Conservation (phyloP, 2,888 invertebrate genomes). For the Noctua pronuba region DNA sequence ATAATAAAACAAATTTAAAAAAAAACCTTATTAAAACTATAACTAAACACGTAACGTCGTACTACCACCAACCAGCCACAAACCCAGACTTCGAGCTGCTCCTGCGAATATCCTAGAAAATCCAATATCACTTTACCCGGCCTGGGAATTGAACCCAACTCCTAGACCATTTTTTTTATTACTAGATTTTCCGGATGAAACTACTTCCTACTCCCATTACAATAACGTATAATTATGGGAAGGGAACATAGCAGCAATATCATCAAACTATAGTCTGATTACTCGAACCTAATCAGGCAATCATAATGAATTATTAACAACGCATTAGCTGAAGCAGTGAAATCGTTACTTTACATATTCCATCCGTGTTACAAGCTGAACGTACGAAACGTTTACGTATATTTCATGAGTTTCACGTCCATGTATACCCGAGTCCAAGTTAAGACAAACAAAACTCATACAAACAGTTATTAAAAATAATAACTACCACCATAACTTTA, state of each 20-base stretch:
- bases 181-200: neutral
- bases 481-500: constrained; percentile 15
- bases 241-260: constrained; percentile 12
- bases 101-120: neutral
- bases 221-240: neutral
- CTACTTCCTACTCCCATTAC: neutral
- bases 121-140: neutral
- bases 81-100: neutral
- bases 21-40: too few relatives aligned
- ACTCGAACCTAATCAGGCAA: constrained; percentile 32
- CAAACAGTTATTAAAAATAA: constrained; percentile 22
- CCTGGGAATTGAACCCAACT: neutral
- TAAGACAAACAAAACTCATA: constrained; percentile 7
- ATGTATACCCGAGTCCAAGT: neutral
- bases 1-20: too few relatives aligned
- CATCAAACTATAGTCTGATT: constrained; percentile 24
- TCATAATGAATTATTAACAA: constrained; percentile 47
- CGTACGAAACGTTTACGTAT: neutral
- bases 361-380: neutral
- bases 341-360: constrained; percentile 41
- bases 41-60: too few relatives aligned
- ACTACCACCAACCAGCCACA: neutral
- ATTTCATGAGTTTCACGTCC: constrained; percentile 6
- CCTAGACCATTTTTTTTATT: neutral
- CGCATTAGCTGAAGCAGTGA: constrained; percentile 40